Evolutionary conservation across 2,113 vertebrate species (phyloP).

Genomic region (Coturnix japonica): DNA sequence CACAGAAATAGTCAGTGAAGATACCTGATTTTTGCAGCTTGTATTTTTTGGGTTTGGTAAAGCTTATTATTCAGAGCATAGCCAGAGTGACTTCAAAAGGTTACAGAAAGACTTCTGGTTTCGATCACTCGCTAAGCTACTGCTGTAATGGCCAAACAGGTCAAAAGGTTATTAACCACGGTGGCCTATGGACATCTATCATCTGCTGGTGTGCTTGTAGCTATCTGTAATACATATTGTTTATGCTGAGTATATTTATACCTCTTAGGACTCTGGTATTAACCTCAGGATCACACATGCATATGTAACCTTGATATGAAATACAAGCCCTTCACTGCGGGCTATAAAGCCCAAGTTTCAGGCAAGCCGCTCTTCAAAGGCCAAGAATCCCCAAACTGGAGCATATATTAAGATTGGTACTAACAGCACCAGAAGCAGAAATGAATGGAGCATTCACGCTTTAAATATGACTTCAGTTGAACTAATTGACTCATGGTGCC

Average conservation of each 20-base stretch:
- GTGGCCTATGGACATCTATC: not conserved
- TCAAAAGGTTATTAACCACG: not conserved
- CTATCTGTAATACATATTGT: not conserved
- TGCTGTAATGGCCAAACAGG: not conserved
- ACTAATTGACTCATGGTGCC: not conserved
- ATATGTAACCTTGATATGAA: accelerated
- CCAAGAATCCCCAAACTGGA: not conserved
- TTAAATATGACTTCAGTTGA: not conserved
- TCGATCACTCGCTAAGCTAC: not conserved
- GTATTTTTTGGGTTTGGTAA: not conserved
- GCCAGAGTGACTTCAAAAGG: not conserved
- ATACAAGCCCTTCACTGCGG: not conserved
- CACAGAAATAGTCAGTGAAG: not conserved
- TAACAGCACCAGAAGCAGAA: not conserved
- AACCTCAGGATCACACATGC: accelerated
- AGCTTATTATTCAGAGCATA: not conserved
- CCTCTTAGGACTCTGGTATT: not conserved
- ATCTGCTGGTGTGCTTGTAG: not conserved
- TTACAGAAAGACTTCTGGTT: not conserved
- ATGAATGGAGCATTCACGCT: not conserved
- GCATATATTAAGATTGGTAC: not conserved
- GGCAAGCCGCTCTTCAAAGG: not conserved
- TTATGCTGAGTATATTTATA: not conserved
- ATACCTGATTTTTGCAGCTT: not conserved
- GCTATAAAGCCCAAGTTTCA: not conserved